Base-by-base conservation (phyloP, 2,113 vertebrate genomes). In the Chaetorhynchus papuensis region DNA sequence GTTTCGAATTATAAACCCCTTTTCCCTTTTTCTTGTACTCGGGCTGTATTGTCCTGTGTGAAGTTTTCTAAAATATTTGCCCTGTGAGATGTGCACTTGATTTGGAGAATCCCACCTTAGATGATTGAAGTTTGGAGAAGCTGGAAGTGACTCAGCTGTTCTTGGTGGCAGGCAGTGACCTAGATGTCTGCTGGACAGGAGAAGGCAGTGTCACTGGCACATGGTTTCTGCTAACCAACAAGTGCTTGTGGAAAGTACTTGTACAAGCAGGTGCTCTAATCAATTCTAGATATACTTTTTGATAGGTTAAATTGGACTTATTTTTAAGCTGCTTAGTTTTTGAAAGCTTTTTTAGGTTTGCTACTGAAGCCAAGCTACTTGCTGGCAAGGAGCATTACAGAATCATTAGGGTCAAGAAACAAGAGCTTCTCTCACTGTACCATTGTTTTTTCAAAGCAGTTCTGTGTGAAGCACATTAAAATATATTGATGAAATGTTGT, bases 401-500 rank as follows among this genome's bases (percentile, higher is more conserved):
- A 64, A 69, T 53, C 13, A 33, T 33, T 24, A 53, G 9, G 59
- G 14, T 72, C 17, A 50, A 70, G 50, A 79, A 60, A 30, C 28
- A 33, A 56, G 31, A 39, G 41, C 68, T 70, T 90, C 23, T 71
- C 12, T 44, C 15, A 37, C 49, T 86, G 37, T 44, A 28, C 59
- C 17, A 16, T 15, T 1, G 0, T 54, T 59, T n/a, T 69, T 83
- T 90, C 26, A 82, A 69, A 87, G 68, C 39, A 53, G 47, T 45
- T 61, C 70, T 76, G 15, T 69, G 57, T 78, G 69, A 76, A 83
- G 18, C 53, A 72, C 3, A 4, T 88, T 88, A 30, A 90, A 72
- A 80, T 5, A 5, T 71, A 78, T 45, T 87, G 85, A 64, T 88
- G 57, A 94, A 88, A 88, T 90, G n/a, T 91, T 95, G 85, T 95